Evolutionary conservation across 2,888 invertebrate genomes (phyloP), one percentile per base, ranked within the genome.

Genomic region (Eurytoma californica): DNA sequence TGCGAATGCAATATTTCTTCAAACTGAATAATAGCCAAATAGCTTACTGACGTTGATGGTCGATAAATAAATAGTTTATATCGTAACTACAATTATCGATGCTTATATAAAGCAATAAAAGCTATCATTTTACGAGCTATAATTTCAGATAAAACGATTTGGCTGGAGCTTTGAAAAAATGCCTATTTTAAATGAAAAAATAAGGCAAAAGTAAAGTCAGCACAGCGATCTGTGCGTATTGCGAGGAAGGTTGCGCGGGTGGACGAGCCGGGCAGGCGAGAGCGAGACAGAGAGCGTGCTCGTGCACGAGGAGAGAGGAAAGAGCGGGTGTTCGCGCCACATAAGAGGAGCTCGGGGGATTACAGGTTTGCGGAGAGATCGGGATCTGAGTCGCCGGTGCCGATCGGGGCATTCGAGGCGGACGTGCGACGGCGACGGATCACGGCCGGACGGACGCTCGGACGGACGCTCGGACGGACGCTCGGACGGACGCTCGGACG

Each of bases 341-440:
- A 9, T 39, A 39, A 39, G 39, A 39, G 65, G 24, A 63, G 58
- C 57, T 75, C 57, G 85, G 85, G 30, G 90, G 90, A 90, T 90
- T 90, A 90, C 90, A 90, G 90, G 89, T 90, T 90, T 89, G 89
- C 88, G 89, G 88, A 88, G 88, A 89, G 89, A 88, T 87, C 85
- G 87, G 86, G 87, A 88, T 89, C 86, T 86, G 86, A 88, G 86
- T 84, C 87, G 85, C 85, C 84, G 85, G 86, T 88, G 87, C 85
- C 85, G 87, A 87, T 88, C 86, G 87, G 61, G 24, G 24, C 68
- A 51, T 2, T 24, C 24, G 24, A 24, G 85, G 85, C 83, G 79
- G 49, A 47, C 18, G 4, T 30, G 24, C 18, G 47, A 4, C n/a
- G 63, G 18, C 14, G 47, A 16, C 12, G 47, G 51, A 49, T 28